These are phyloP conservation scores for Chaetogeoica ovagalla DNA, from an alignment of 2,888 invertebrate species.

Conservation along the genomic window DNA sequence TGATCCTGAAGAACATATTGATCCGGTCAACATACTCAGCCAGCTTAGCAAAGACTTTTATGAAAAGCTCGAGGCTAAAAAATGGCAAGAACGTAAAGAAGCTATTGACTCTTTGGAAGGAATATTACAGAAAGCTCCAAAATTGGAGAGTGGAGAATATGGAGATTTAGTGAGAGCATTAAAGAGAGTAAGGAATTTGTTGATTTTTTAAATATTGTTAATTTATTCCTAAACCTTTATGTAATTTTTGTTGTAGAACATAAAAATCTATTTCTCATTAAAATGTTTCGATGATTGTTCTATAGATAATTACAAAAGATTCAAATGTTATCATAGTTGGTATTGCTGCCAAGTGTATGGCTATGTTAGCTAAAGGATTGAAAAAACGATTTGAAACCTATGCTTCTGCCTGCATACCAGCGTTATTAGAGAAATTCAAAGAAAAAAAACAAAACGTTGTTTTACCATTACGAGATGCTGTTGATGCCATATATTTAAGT, in stretches of 20 bases:
- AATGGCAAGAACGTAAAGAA: slow-evolving; percentile 96
- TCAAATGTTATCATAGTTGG: slow-evolving; percentile 92
- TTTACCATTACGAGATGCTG: slow-evolving; percentile 80
- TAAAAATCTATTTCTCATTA: background rate
- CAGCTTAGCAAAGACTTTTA: slow-evolving; percentile 94
- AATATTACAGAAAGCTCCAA: slow-evolving; percentile 75
- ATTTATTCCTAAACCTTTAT: background rate
- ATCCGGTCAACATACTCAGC: slow-evolving; percentile 89
- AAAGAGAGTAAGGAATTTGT: slow-evolving; percentile 70
- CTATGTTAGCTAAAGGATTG: slow-evolving; percentile 80
- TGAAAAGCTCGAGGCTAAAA: slow-evolving; percentile 90
- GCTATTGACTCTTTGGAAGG: slow-evolving; percentile 81
- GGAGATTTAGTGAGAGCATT: slow-evolving; percentile 83
- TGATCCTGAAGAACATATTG: slow-evolving; percentile 84
- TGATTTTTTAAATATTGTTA: background rate
- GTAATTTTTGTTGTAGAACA: background rate
- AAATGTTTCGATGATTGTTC: slow-evolving; percentile 31
- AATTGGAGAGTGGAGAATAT: slow-evolving; percentile 89
- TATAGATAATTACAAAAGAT: slow-evolving; percentile 86
- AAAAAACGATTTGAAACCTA: slow-evolving; percentile 86
- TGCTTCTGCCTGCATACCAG: slow-evolving; percentile 74
- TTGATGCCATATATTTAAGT: slow-evolving; percentile 82
- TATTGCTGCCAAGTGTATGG: slow-evolving; percentile 79
- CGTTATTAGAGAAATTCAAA: slow-evolving; percentile 92
- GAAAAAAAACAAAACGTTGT: slow-evolving; percentile 95